These are phyloP conservation scores for Chitala chitala DNA, from an alignment of 2,113 vertebrate species.

Conservation along the genomic window DNA sequence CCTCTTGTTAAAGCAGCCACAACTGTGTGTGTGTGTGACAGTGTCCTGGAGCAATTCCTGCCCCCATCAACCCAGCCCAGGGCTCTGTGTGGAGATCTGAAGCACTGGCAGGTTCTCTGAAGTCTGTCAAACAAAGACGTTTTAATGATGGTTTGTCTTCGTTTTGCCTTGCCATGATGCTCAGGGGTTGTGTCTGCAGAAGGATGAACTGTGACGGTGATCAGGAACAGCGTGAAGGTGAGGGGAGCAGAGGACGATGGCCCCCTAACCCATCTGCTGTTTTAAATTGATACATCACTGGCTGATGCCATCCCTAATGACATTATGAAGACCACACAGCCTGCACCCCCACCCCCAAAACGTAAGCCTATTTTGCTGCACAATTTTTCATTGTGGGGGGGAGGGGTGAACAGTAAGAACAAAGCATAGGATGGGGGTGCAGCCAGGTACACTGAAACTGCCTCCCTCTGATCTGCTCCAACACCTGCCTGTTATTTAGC, in stretches of 20 bases:
- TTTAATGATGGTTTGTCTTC: not conserved
- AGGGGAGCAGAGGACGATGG: not conserved
- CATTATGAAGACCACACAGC: constrained; percentile 48
- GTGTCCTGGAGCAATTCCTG: not conserved
- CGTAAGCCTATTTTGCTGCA: constrained; percentile 44
- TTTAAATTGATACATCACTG: constrained; percentile 9
- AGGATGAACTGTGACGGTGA: not conserved
- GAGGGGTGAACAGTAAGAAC: not conserved
- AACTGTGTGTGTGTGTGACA: not conserved
- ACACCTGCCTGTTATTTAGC: not conserved
- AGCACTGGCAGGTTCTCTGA: not conserved
- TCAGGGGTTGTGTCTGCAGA: not conserved
- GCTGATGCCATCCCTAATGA: constrained; percentile 42
- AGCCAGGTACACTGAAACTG: not conserved
- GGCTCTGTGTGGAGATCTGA: no score
- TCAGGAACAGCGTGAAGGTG: not conserved
- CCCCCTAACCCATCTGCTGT: not conserved
- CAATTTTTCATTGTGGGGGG: constrained; percentile 9
- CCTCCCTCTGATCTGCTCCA: not conserved
- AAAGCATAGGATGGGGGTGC: constrained; percentile 20
- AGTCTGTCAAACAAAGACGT: not conserved
- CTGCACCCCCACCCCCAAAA: constrained; percentile 26
- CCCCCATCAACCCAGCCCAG: not conserved
- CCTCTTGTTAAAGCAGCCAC: not conserved
- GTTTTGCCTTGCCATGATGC: not conserved